Percentiles rank a stretch among this genome's conserved stretches.
These are phyloP conservation scores for Frankliniella fusca DNA, from an alignment of 2,888 invertebrate species.

Conservation along the genomic window DNA sequence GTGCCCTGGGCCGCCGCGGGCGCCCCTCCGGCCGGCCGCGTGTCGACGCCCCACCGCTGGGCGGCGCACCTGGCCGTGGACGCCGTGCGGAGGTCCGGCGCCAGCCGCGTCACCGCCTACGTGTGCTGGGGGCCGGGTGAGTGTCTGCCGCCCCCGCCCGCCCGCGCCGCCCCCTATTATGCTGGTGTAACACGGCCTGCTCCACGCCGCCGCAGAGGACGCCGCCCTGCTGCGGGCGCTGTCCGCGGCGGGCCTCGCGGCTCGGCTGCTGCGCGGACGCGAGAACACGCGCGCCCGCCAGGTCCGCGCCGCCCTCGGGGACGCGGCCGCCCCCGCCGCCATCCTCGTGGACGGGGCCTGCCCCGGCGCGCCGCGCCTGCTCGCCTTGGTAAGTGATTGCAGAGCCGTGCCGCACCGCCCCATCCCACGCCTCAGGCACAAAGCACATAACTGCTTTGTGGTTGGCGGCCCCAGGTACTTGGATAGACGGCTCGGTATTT, in stretches of 20 bases:
- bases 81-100: not conserved
- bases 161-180: not conserved
- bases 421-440: no score
- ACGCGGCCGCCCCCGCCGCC: not conserved
- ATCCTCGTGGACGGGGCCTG: not conserved
- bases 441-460: no score
- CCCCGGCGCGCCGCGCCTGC: not conserved
- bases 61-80: slow-evolving; percentile 6
- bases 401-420: no score
- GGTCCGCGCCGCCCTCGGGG: not conserved
- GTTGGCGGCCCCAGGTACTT: no score
- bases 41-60: not conserved
- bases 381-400: not conserved
- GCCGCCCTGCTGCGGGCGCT: not conserved
- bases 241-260: not conserved
- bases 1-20: not conserved
- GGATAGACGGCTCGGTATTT: no score
- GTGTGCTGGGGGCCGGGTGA: slow-evolving; percentile 6
- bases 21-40: not conserved
- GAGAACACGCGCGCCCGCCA: not conserved
- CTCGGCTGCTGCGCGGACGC: not conserved
- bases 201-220: not conserved
- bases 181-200: not conserved
- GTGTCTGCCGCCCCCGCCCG: not conserved
- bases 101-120: not conserved